Conservation (phyloP, 2,113 vertebrate genomes). For the Anoura caudifer region DNA sequence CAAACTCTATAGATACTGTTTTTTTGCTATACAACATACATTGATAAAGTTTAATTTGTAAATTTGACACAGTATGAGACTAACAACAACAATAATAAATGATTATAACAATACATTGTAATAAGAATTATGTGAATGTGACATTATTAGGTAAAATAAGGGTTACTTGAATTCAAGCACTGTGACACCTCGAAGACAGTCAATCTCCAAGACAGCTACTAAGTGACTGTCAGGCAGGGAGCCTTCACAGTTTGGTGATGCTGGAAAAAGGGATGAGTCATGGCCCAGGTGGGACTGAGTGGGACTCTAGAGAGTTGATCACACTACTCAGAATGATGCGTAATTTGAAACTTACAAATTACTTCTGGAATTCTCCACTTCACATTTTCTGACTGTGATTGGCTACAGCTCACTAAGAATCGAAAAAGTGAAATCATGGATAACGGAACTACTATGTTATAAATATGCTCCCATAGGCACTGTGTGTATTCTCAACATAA, state of each 20-base stretch:
- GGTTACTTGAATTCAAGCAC: background rate
- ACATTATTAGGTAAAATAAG: background rate
- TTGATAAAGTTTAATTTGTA: background rate
- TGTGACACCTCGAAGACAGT: background rate
- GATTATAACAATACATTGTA: too few species aligned
- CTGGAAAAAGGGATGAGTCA: background rate
- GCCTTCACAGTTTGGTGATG: background rate
- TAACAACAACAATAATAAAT: background rate
- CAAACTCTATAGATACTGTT: background rate
- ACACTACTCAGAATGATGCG: background rate
- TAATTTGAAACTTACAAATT: background rate
- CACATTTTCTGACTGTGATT: background rate
- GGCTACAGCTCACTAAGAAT: background rate
- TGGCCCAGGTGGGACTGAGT: rapidly evolving
- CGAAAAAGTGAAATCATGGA: background rate
- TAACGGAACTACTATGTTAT: background rate
- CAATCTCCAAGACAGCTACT: background rate
- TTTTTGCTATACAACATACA: background rate
- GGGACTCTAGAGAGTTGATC: background rate
- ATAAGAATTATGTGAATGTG: background rate
- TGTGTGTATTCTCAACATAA: background rate
- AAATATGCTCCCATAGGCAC: background rate
- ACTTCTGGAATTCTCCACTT: background rate
- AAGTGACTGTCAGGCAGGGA: too few species aligned
- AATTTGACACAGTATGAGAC: background rate